Percentiles rank a stretch among this genome's conserved stretches.
Evolutionary conservation across 2,113 vertebrate species (phyloP).

Genomic region (Synodontis membranacea): DNA sequence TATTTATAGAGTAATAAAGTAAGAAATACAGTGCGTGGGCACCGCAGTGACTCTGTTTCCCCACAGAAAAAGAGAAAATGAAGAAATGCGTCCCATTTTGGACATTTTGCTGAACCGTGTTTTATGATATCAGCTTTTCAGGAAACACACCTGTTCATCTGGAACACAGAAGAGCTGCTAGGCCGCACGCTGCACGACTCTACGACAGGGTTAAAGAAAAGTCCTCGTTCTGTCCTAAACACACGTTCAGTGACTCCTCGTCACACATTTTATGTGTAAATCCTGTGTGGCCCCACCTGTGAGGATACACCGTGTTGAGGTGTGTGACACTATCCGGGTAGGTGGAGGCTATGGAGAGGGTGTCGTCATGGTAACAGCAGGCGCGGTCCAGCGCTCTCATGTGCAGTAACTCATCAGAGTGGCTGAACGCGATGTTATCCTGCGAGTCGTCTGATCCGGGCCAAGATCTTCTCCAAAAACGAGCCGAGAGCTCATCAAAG

Average conservation of each 20-base stretch:
- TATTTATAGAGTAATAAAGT: too few species aligned
- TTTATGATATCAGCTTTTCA: neutral
- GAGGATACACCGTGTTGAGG: slow-evolving; percentile 73
- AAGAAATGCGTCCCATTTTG: neutral
- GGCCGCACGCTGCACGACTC: too few species aligned
- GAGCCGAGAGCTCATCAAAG: slow-evolving; percentile 83
- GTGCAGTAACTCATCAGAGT: slow-evolving; percentile 83
- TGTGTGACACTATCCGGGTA: slow-evolving; percentile 68
- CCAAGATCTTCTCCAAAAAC: slow-evolving; percentile 80
- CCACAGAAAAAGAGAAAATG: too few species aligned
- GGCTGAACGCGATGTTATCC: slow-evolving; percentile 83
- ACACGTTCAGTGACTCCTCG: too few species aligned
- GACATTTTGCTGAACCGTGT: neutral
- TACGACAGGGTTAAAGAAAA: neutral
- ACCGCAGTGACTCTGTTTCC: too few species aligned
- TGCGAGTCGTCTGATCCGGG: slow-evolving; percentile 77
- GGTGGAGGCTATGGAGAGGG: slow-evolving; percentile 71
- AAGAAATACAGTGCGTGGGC: too few species aligned
- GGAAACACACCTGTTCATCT: neutral
- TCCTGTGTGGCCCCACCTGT: slow-evolving; percentile 58
- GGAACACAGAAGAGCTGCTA: too few species aligned
- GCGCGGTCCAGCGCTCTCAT: slow-evolving; percentile 74
- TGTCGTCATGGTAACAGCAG: slow-evolving; percentile 79
- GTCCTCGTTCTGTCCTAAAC: too few species aligned
- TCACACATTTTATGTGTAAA: neutral